phyloP scores from a whole-genome alignment of 2,113 vertebrate genomes.

The Strigops habroptila region DNA sequence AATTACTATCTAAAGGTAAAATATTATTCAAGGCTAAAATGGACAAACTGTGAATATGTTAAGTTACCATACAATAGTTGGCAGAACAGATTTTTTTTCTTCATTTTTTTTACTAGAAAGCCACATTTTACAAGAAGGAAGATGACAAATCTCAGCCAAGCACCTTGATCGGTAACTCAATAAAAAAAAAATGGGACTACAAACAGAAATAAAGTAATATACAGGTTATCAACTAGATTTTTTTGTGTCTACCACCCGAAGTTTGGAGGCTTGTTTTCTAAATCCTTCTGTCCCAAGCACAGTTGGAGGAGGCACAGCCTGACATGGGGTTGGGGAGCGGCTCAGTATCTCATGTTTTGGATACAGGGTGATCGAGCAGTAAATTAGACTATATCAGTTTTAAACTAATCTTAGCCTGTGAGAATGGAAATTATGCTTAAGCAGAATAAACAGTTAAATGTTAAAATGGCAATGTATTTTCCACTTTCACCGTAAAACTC shows the following conservation, averaged over 20 bases:
- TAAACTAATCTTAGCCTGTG: background rate
- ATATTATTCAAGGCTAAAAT: background rate
- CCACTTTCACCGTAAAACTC: background rate
- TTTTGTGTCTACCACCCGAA: background rate
- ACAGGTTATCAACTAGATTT: background rate
- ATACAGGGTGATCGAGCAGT: background rate
- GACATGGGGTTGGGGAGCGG: rapidly evolving
- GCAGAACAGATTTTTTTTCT: background rate
- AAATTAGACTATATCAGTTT: background rate
- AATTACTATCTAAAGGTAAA: background rate
- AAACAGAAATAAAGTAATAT: background rate
- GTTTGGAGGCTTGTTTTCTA: background rate
- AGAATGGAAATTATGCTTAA: background rate
- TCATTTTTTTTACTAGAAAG: background rate
- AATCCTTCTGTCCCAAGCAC: background rate
- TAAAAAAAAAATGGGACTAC: background rate
- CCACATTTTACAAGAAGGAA: background rate
- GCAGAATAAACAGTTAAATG: background rate
- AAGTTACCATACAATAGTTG: background rate
- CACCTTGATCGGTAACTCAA: background rate
- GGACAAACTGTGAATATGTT: background rate
- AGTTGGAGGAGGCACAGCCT: background rate
- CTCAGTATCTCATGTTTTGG: background rate
- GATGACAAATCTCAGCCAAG: background rate
- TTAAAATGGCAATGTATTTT: slow-evolving; percentile 35